phyloP scores from a whole-genome alignment of 2,797 vertebrate genomes.

The Gouania willdenowi region DNA sequence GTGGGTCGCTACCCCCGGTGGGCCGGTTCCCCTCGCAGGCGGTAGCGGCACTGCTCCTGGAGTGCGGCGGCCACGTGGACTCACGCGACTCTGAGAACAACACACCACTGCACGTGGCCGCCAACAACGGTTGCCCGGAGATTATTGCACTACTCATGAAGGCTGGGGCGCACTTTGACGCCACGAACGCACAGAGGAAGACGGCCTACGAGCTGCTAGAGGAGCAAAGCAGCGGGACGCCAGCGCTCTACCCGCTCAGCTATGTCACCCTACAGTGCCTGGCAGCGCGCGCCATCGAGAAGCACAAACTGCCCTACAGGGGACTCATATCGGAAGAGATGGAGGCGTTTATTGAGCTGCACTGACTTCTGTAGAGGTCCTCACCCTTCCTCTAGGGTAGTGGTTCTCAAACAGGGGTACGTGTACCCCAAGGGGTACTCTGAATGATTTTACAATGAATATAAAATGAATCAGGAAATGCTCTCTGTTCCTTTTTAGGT shows the following conservation, averaged over 20 bases:
- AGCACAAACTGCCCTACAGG: constrained; percentile 92
- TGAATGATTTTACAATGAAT: too few relatives aligned
- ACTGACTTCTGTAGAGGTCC: constrained; percentile 68
- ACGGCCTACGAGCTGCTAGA: constrained; percentile 90
- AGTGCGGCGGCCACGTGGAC: constrained; percentile 90
- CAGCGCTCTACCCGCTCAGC: constrained; percentile 87
- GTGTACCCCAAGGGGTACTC: too few relatives aligned
- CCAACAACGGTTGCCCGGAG: constrained; percentile 84
- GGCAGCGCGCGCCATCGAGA: constrained; percentile 88
- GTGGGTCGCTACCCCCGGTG: constrained; percentile 92
- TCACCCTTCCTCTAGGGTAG: too few relatives aligned
- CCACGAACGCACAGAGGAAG: constrained; percentile 89
- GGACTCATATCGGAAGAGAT: constrained; percentile 93
- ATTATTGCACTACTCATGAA: constrained; percentile 88
- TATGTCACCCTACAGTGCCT: constrained; percentile 95
- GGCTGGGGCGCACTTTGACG: constrained; percentile 89
- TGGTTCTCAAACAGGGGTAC: too few relatives aligned
- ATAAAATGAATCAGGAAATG: too few relatives aligned
- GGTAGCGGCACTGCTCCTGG: constrained; percentile 84
- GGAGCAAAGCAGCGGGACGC: constrained; percentile 83
- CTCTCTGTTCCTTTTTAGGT: constrained; percentile 13
- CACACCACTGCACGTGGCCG: constrained; percentile 88
- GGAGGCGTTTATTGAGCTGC: constrained; percentile 94
- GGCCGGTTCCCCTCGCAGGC: constrained; percentile 88
- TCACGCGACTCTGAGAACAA: constrained; percentile 94